These are phyloP conservation scores for Tapirus terrestris DNA, from an alignment of 2,113 vertebrate species.

Conservation along the genomic window DNA sequence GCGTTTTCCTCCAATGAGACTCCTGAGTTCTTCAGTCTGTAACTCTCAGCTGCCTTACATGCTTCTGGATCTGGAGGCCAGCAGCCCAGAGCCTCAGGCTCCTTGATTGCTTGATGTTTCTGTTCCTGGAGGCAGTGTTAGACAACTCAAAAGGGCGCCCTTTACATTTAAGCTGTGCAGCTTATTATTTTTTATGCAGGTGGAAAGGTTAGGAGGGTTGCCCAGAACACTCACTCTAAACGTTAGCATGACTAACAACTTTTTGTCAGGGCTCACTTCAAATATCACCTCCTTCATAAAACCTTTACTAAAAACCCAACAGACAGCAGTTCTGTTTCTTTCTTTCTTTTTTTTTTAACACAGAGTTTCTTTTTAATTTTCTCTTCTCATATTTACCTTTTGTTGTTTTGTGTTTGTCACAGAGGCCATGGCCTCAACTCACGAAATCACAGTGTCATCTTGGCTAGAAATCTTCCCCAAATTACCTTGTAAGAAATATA, in stretches of 20 bases:
- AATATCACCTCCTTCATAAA: background rate
- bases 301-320: background rate
- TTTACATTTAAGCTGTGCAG: too few relatives aligned
- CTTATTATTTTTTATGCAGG: background rate
- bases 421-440: background rate
- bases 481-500: background rate
- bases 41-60: background rate
- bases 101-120: background rate
- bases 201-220: background rate
- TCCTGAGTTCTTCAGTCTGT: background rate
- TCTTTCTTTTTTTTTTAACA: background rate
- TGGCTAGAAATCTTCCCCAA: background rate
- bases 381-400: background rate
- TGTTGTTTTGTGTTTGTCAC: background rate
- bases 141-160: background rate
- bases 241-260: background rate
- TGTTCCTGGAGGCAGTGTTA: background rate
- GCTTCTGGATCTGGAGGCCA: background rate
- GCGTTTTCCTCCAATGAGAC: background rate
- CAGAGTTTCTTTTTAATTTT: background rate
- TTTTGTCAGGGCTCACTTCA: background rate
- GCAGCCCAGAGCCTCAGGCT: accelerated
- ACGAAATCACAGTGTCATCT: background rate
- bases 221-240: background rate
- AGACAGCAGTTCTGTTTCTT: too few relatives aligned